phyloP scores from a whole-genome alignment of 2,888 invertebrate species.

The Amiota communis region DNA sequence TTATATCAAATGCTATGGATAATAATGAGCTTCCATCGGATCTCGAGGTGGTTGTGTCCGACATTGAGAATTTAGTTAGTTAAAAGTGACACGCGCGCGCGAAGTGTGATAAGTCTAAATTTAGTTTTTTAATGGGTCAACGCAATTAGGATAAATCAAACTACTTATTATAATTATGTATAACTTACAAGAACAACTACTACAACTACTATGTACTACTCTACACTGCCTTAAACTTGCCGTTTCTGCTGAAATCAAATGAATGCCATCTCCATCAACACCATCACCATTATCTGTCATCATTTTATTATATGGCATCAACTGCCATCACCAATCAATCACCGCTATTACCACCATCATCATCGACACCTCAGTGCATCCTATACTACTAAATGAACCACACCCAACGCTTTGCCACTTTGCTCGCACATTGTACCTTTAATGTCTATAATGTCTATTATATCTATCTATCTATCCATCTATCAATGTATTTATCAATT shows the following conservation, averaged over 20 bases:
- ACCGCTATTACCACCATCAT: conserved; percentile 50
- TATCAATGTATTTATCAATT: too few species aligned
- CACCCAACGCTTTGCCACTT: conserved; percentile 24
- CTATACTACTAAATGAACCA: neutral
- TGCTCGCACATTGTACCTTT: conserved; percentile 62
- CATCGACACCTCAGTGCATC: conserved; percentile 27
- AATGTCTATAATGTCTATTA: too few species aligned
- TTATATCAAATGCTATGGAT: conserved; percentile 44
- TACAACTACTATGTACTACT: conserved; percentile 41
- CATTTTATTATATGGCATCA: neutral
- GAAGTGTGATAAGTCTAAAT: conserved; percentile 63
- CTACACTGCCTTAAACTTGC: conserved; percentile 67
- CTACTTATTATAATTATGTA: conserved; percentile 43
- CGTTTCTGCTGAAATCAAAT: conserved; percentile 63
- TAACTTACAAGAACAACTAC: conserved; percentile 48
- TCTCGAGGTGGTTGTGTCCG: conserved; percentile 72
- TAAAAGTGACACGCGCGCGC: conserved; percentile 54
- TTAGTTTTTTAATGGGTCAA: conserved; percentile 50
- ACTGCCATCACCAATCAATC: conserved; percentile 49
- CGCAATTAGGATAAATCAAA: conserved; percentile 43
- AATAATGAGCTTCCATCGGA: conserved; percentile 68
- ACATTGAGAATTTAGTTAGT: conserved; percentile 73
- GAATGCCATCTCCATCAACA: conserved; percentile 43
- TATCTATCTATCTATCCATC: too few species aligned
- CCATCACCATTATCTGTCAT: conserved; percentile 23